Evolutionary conservation across 1,140 invertebrate species (phyloP).

Genomic region (Aphelenchoides besseyi): DNA sequence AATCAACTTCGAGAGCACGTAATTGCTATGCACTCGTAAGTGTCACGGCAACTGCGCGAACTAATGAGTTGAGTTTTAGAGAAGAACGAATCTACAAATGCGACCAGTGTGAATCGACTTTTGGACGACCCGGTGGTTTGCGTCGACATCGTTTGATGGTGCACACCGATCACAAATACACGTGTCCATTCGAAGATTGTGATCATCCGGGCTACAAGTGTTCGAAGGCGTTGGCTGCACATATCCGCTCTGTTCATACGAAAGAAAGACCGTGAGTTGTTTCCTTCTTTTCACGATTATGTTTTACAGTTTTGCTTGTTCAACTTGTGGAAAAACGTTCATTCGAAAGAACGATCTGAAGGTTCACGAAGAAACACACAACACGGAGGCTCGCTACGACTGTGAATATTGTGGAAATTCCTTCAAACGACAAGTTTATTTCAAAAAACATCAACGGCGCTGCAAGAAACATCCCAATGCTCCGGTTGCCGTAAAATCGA

Average conservation of each 20-base stretch:
- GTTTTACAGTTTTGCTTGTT: too few species aligned
- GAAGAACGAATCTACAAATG: conserved; percentile 33
- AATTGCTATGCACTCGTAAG: conserved; percentile 31
- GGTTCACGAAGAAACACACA: conserved; percentile 26
- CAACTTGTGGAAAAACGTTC: conserved; percentile 31
- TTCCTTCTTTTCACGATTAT: too few species aligned
- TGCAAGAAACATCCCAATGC: background rate
- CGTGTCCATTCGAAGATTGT: conserved; percentile 38
- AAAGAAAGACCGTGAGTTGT: conserved; percentile 44
- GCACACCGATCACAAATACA: conserved; percentile 33
- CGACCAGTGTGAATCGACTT: conserved; percentile 25
- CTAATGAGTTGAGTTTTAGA: background rate
- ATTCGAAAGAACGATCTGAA: conserved; percentile 41
- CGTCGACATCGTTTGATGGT: conserved; percentile 44
- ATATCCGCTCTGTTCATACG: conserved; percentile 45
- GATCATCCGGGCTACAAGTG: conserved; percentile 48
- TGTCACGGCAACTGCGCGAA: background rate
- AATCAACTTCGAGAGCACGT: conserved; percentile 33
- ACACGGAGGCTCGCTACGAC: background rate
- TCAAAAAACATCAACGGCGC: background rate
- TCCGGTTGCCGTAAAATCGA: background rate
- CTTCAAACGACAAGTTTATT: conserved; percentile 12
- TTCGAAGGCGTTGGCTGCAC: conserved; percentile 43
- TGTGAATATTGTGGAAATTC: background rate
- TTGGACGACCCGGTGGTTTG: conserved; percentile 42